Conservation (phyloP, 1,140 invertebrate genomes). For the Polypedilum vanderplanki region DNA sequence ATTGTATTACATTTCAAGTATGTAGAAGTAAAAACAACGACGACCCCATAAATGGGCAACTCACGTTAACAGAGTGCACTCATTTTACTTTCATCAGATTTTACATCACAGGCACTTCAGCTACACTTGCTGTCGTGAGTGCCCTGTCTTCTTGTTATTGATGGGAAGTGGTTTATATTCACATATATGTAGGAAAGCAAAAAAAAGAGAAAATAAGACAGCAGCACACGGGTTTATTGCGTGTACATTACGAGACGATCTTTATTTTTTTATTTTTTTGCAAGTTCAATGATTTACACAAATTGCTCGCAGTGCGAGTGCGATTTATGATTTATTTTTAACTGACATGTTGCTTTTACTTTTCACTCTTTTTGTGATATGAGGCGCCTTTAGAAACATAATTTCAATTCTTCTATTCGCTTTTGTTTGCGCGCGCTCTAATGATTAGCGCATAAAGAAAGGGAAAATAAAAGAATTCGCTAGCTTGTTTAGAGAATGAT, state of each 20-base stretch:
- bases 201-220: neutral
- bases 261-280: too few relatives aligned
- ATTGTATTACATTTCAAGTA: too few relatives aligned
- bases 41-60: too few relatives aligned
- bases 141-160: neutral
- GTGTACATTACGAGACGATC: neutral
- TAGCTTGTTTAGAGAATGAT: neutral
- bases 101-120: neutral
- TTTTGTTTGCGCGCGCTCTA: neutral
- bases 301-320: neutral
- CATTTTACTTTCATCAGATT: neutral
- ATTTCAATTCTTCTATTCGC: too few relatives aligned
- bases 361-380: neutral
- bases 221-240: neutral
- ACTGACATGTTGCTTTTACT: slow-evolving; percentile 15
- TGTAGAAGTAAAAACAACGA: too few relatives aligned
- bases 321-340: slow-evolving; percentile 1
- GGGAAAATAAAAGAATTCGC: neutral
- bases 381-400: neutral
- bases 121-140: neutral
- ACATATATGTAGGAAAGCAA: too few relatives aligned
- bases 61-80: slow-evolving; percentile 2
- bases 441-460: neutral
- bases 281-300: slow-evolving; percentile 15
- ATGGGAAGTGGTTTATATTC: neutral